phyloP scores from a whole-genome alignment of 2,888 invertebrate genomes.

The Clunio marinus region DNA sequence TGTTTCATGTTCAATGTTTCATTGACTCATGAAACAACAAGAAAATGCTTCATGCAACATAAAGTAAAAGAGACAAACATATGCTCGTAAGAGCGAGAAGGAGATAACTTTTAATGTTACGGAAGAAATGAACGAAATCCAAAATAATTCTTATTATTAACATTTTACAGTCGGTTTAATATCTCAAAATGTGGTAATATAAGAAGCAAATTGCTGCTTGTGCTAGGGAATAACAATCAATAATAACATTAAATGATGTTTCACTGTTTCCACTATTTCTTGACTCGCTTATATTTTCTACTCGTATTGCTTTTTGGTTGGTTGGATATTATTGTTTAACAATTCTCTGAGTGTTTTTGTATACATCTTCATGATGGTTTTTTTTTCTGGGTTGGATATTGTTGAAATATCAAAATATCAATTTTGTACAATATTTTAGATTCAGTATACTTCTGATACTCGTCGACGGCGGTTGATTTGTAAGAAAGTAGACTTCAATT shows the following conservation, averaged over 20 bases:
- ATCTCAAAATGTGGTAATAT: background rate
- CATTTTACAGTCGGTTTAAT: conserved; percentile 16
- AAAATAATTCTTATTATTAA: conserved; percentile 10
- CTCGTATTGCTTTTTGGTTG: conserved; percentile 38
- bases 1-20: too few relatives aligned
- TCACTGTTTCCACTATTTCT: conserved; percentile 35
- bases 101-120: background rate
- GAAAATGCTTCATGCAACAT: background rate
- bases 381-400: conserved; percentile 38
- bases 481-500: background rate
- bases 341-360: conserved; percentile 37
- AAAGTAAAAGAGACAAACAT: background rate
- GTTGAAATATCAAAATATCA: conserved; percentile 38
- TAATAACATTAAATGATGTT: conserved; percentile 32
- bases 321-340: conserved; percentile 38
- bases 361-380: conserved; percentile 35
- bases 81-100: conserved; percentile 1
- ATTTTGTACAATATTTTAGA: conserved; percentile 36
- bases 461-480: conserved; percentile 28
- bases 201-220: background rate
- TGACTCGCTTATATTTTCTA: too few relatives aligned
- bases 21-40: too few relatives aligned
- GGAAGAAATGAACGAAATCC: background rate
- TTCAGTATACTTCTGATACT: conserved; percentile 37
- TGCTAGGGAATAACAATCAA: conserved; percentile 21